Evolutionary conservation across 2,888 invertebrate species (phyloP).

Genomic region (Zelleria hepariella): DNA sequence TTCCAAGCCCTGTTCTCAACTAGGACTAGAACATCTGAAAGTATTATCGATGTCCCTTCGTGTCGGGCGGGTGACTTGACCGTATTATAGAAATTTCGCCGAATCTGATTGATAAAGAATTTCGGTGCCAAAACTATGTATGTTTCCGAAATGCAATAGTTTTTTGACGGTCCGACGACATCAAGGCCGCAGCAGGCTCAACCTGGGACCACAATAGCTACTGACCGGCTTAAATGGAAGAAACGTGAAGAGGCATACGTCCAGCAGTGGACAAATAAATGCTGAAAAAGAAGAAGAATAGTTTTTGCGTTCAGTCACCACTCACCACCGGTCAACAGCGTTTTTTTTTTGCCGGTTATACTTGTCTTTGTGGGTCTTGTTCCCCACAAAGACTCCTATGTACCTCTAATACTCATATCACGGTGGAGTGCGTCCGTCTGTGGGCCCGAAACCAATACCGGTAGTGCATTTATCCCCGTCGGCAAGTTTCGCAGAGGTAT

Average conservation of each 20-base stretch:
- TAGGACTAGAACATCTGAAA: no score
- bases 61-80: no score
- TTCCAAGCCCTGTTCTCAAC: no score
- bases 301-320: not conserved
- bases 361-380: no score
- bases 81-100: no score
- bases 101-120: not conserved
- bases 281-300: not conserved
- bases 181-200: no score
- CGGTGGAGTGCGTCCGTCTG: not conserved
- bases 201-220: no score
- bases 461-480: constrained; percentile 34
- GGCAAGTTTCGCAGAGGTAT: constrained; percentile 24
- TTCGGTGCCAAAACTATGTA: not conserved
- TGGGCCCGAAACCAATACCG: not conserved
- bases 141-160: not conserved
- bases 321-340: not conserved
- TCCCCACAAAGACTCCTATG: not conserved
- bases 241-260: no score
- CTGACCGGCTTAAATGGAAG: no score
- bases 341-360: no score
- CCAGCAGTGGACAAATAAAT: no score
- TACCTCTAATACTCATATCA: not conserved
- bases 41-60: no score
- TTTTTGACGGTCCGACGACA: not conserved